These are phyloP conservation scores for Pelobates fuscus DNA, from an alignment of 2,113 vertebrate species.

Conservation along the genomic window DNA sequence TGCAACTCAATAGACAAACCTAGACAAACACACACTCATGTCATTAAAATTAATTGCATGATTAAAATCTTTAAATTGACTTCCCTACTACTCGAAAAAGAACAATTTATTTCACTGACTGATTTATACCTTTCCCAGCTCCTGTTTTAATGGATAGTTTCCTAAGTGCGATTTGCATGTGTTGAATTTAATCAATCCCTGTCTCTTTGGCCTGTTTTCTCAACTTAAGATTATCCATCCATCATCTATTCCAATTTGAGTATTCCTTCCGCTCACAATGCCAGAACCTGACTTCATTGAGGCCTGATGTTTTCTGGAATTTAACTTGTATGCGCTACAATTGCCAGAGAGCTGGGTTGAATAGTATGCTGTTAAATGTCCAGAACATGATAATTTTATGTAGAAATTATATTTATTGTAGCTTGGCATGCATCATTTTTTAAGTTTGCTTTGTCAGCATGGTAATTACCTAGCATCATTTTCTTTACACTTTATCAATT, in stretches of 20 bases:
- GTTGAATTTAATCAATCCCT: conserved; percentile 33
- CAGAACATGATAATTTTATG: too few species aligned
- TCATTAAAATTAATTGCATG: too few species aligned
- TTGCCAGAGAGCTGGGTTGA: conserved; percentile 17
- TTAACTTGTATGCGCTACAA: not conserved
- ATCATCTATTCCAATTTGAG: conserved; percentile 37
- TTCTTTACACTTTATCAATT: too few species aligned
- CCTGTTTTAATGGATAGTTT: conserved; percentile 43
- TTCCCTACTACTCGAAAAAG: too few species aligned
- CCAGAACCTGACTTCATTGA: conserved; percentile 42
- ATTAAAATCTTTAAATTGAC: too few species aligned
- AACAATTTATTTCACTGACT: not conserved
- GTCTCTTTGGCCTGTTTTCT: conserved; percentile 22
- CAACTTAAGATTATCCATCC: conserved; percentile 20
- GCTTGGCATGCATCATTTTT: too few species aligned
- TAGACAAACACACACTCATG: too few species aligned
- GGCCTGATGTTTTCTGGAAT: conserved; percentile 17
- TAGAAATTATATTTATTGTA: too few species aligned
- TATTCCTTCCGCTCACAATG: conserved; percentile 31
- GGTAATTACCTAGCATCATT: too few species aligned
- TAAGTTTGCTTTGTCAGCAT: too few species aligned
- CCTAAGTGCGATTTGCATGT: conserved; percentile 40
- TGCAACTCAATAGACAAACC: too few species aligned
- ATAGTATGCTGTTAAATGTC: not conserved
- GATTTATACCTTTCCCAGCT: conserved; percentile 29